These are phyloP conservation scores for Macrostomum lignano DNA, from an alignment of 1,140 invertebrate species.

Conservation along the genomic window DNA sequence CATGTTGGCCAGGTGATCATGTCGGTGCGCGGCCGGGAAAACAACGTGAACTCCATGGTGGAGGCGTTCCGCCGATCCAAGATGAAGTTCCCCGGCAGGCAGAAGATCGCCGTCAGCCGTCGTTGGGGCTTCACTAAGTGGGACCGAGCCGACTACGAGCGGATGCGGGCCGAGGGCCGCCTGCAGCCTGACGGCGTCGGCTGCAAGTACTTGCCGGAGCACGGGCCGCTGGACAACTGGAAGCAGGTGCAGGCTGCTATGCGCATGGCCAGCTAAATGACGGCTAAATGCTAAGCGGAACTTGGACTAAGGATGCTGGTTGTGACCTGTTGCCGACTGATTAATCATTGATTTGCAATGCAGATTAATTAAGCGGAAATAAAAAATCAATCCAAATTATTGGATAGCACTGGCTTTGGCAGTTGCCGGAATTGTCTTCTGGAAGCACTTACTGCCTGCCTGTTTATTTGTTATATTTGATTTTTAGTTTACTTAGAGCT, in stretches of 20 bases:
- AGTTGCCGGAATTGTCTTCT: too few relatives aligned
- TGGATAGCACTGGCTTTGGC: too few relatives aligned
- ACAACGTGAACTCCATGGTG: not conserved
- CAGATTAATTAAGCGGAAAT: too few relatives aligned
- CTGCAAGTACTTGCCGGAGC: constrained; percentile 64
- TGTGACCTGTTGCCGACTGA: too few relatives aligned
- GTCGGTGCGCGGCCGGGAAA: constrained; percentile 1
- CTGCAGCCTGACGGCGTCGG: constrained; percentile 70
- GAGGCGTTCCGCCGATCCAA: constrained; percentile 38
- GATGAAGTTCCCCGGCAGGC: constrained; percentile 97
- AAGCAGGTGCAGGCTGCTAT: constrained; percentile 33
- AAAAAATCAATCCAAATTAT: too few relatives aligned
- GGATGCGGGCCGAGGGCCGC: constrained; percentile 46
- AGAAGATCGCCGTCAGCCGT: constrained; percentile 88
- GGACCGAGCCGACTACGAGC: constrained; percentile 58
- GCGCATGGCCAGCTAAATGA: too few relatives aligned
- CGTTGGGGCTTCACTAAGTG: constrained; percentile 98
- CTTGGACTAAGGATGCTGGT: too few relatives aligned
- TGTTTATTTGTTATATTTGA: too few relatives aligned
- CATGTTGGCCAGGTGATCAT: constrained; percentile 4
- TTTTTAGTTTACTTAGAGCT: too few relatives aligned
- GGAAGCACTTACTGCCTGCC: too few relatives aligned
- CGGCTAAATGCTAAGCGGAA: too few relatives aligned
- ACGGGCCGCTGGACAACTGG: constrained; percentile 63
- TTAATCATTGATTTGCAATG: too few relatives aligned